phyloP scores from a whole-genome alignment of 2,113 vertebrate genomes.

The Castor canadensis region DNA sequence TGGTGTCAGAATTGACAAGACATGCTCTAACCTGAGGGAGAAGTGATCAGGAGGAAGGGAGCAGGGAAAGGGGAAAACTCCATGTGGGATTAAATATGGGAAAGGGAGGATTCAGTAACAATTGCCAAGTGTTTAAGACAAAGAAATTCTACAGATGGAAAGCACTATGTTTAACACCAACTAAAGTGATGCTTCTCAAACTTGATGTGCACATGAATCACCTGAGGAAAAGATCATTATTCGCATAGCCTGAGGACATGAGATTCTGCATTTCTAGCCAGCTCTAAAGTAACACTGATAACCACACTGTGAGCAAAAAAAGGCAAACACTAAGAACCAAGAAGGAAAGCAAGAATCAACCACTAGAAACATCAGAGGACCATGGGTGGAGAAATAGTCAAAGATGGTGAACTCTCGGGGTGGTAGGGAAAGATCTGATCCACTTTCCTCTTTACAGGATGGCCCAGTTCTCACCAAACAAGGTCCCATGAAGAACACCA shows the following conservation, averaged over 20 bases:
- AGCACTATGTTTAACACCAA: background rate
- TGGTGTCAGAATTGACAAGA: background rate
- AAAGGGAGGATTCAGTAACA: background rate
- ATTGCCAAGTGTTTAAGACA: background rate
- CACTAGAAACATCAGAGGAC: background rate
- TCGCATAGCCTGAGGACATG: background rate
- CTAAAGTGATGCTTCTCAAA: background rate
- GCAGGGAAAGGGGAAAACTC: background rate
- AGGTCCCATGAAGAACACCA: background rate
- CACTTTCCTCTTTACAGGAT: background rate
- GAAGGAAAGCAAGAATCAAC: background rate
- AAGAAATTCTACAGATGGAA: background rate
- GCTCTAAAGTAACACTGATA: background rate
- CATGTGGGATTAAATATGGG: background rate
- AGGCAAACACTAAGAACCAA: constrained; percentile 1
- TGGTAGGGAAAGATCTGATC: background rate
- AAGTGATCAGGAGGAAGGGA: background rate
- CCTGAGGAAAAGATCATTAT: background rate
- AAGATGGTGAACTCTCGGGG: background rate
- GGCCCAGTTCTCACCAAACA: background rate
- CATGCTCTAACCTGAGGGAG: background rate
- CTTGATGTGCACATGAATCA: background rate
- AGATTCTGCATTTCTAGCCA: background rate
- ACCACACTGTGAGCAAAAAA: background rate
- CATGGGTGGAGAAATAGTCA: background rate